Conservation (phyloP, 2,113 vertebrate species). For the Hydrochoerus hydrochaeris region DNA sequence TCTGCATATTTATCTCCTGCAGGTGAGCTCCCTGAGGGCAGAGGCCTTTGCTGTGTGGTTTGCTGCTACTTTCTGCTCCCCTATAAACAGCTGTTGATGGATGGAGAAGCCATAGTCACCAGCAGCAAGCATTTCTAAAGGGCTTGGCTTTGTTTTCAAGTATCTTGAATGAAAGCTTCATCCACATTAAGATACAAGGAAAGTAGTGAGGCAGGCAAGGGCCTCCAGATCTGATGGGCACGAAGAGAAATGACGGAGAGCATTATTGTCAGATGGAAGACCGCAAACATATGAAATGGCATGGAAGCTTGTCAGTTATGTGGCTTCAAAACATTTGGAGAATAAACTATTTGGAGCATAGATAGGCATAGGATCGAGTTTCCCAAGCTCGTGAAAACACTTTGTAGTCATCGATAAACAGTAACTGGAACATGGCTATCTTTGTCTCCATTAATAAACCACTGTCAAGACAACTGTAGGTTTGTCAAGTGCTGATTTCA, state of each 20-base stretch:
- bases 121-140: slow-evolving; percentile 13
- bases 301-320: background rate
- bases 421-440: background rate
- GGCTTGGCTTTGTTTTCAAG: background rate
- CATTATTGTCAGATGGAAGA: slow-evolving; percentile 49
- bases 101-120: background rate
- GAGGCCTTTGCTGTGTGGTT: background rate
- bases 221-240: slow-evolving; percentile 1
- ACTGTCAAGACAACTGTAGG: background rate
- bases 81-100: background rate
- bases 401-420: background rate
- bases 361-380: background rate
- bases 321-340: slow-evolving; percentile 30
- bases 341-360: slow-evolving; percentile 32
- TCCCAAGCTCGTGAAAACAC: background rate
- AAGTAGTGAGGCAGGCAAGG: background rate
- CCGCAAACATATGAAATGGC: background rate
- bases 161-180: slow-evolving; percentile 26
- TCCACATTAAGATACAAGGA: background rate
- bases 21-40: background rate
- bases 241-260: slow-evolving; percentile 38
- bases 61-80: background rate
- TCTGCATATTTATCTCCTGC: background rate
- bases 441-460: slow-evolving; percentile 8
- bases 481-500: background rate